These are phyloP conservation scores for Thalassarche chlororhynchos DNA, from an alignment of 2,113 vertebrate species.

Conservation along the genomic window DNA sequence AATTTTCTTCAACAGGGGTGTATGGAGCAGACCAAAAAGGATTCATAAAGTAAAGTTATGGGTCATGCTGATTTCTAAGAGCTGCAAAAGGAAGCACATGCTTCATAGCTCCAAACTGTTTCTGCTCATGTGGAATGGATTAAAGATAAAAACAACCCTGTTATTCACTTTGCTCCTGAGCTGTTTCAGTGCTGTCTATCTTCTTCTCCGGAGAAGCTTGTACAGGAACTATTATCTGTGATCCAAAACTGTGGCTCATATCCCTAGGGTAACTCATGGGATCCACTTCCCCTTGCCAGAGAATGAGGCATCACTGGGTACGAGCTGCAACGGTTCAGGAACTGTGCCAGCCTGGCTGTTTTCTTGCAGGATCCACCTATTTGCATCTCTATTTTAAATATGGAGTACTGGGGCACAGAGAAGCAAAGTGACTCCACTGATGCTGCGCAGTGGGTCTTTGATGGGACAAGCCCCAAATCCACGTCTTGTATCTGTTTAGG, in stretches of 20 bases:
- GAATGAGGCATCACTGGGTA: not conserved
- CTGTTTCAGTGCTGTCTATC: not conserved
- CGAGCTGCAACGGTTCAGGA: not conserved
- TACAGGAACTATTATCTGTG: not conserved
- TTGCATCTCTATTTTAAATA: not conserved
- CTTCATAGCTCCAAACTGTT: not conserved
- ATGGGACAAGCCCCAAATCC: not conserved
- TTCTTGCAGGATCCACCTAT: not conserved
- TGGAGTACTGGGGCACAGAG: not conserved
- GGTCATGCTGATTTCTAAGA: not conserved
- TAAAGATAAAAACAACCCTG: not conserved
- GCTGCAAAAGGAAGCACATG: not conserved
- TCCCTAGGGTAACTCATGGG: not conserved
- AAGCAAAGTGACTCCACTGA: not conserved
- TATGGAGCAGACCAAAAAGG: not conserved
- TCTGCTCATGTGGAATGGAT: slow-evolving; percentile 11
- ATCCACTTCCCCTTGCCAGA: slow-evolving; percentile 1
- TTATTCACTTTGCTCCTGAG: not conserved
- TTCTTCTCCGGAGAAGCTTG: not conserved
- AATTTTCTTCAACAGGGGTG: not conserved
- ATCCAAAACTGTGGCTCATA: not conserved
- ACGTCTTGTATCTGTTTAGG: not conserved
- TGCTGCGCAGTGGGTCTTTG: not conserved
- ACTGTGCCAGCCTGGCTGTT: not conserved
- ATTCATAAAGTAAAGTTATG: not conserved